These are phyloP conservation scores for Gasteruption jaculator DNA, from an alignment of 2,888 invertebrate species.

Conservation along the genomic window DNA sequence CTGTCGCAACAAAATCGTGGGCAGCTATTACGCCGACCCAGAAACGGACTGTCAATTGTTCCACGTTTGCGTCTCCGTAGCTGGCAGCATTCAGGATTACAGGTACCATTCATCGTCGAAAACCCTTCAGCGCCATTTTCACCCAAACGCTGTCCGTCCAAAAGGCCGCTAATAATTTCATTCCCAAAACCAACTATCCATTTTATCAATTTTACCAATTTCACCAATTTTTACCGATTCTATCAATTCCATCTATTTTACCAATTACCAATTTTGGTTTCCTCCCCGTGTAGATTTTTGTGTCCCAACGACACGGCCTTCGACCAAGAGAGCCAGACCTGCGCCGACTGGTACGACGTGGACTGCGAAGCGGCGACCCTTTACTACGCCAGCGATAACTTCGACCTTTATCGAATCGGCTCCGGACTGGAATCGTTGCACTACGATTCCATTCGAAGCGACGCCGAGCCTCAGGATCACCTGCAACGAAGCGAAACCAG, in stretches of 20 bases:
- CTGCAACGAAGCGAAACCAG: slow-evolving; percentile 51
- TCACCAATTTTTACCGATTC: not conserved
- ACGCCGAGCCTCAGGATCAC: slow-evolving; percentile 45
- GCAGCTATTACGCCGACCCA: slow-evolving; percentile 83
- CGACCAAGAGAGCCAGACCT: slow-evolving; percentile 88
- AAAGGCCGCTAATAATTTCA: no score
- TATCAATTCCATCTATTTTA: not conserved
- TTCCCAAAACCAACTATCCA: not conserved
- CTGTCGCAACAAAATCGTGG: slow-evolving; percentile 79
- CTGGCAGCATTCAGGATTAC: slow-evolving; percentile 56
- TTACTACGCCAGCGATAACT: slow-evolving; percentile 78
- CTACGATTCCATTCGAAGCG: slow-evolving; percentile 46
- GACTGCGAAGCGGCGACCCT: slow-evolving; percentile 79
- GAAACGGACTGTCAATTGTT: slow-evolving; percentile 87
- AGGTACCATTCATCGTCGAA: no score
- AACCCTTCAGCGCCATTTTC: slow-evolving; percentile 21
- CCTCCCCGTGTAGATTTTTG: slow-evolving; percentile 64
- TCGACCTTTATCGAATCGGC: slow-evolving; percentile 79
- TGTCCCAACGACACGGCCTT: slow-evolving; percentile 88
- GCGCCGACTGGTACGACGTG: slow-evolving; percentile 87
- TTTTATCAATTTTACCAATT: slow-evolving; percentile 3
- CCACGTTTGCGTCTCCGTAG: slow-evolving; percentile 82
- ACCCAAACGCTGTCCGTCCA: slow-evolving; percentile 4
- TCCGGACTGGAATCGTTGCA: slow-evolving; percentile 58
- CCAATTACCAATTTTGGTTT: not conserved